Evolutionary conservation across 2,888 invertebrate species (phyloP).

Genomic region (Euspilapteryx auroguttella): DNA sequence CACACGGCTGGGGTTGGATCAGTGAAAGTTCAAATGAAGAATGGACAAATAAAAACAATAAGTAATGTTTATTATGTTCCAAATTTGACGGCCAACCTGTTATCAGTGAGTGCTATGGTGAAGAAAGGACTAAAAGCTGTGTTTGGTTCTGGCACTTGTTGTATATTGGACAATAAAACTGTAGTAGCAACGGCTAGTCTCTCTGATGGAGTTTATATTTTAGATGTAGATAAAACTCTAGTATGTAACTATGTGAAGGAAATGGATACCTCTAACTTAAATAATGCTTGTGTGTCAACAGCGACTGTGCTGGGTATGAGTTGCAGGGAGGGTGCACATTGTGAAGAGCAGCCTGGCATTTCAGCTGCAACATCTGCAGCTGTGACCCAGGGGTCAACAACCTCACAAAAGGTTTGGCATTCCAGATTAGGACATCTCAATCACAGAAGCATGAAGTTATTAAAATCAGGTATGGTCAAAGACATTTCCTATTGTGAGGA

Average conservation of each 20-base stretch:
- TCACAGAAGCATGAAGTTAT: slow-evolving; percentile 6
- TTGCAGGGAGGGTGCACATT: too few species aligned
- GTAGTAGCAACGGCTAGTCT: slow-evolving; percentile 6
- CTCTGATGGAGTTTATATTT: slow-evolving; percentile 7
- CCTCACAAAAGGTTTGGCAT: slow-evolving; percentile 8
- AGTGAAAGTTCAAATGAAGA: not conserved
- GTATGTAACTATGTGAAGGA: not conserved
- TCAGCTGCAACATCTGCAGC: not conserved
- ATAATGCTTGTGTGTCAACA: too few species aligned
- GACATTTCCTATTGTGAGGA: slow-evolving; percentile 7
- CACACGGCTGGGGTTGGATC: not conserved
- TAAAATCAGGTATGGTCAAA: slow-evolving; percentile 8
- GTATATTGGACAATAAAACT: slow-evolving; percentile 5
- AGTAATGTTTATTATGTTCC: slow-evolving; percentile 6
- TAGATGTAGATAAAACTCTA: slow-evolving; percentile 4
- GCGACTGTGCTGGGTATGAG: too few species aligned
- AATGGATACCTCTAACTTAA: not conserved
- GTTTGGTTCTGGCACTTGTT: slow-evolving; percentile 5
- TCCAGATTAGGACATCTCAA: slow-evolving; percentile 8
- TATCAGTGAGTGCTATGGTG: slow-evolving; percentile 7
- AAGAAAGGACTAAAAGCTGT: slow-evolving; percentile 6
- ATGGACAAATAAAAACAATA: not conserved
- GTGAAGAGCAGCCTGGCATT: not conserved
- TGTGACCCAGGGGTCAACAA: not conserved
- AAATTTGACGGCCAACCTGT: too few species aligned